Base-by-base conservation (phyloP, 2,888 invertebrate species). In the Coremacera marginata region DNA sequence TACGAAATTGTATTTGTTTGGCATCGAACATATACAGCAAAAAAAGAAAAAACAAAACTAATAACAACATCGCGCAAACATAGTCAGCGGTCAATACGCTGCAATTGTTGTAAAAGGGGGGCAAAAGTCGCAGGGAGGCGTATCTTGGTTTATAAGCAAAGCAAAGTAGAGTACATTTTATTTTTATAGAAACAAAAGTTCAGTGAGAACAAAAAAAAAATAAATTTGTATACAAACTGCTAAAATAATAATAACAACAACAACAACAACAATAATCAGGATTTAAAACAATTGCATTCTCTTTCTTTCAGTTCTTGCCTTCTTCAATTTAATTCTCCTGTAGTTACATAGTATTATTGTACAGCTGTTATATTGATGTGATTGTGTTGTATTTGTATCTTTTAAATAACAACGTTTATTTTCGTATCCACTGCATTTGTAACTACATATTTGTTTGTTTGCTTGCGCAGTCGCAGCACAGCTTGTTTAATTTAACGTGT, bases 21-120 rank as follows among this genome's bases (percentile, higher is more conserved):
- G 37, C 37, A 37, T 37, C 37, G 37, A 37, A 44, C 7, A 44
- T 11, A 44, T 44, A 37, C 7, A 14, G 7, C 7, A 14, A 2
- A 44, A 11, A n/a, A 14, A 63, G 2, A 34, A n/a, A 34, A n/a
- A 55, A 55, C 22, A 55, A 55, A 7, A 34, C 34, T 11, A 25
- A 60, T 16, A 60, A 60, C 60, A 27, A 25, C 27, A 22, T 44
- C 44, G 14, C 2, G 14, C 4, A 14, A 55, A 27, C 22, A 25
- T 22, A 27, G 27, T 60, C 25, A 16, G 34, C 63, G 63, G 63
- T 63, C 63, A 63, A 63, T 34, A 63, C 27, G 63, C 63, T 63
- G 34, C n/a, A 19, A 63, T 34, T 63, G 31, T 63, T 63, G 8
- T 22, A 44, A 11, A 14, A 11, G 44, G 11, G 44, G 44, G 44